Evolutionary conservation across 2,113 vertebrate species (phyloP).

Genomic region (Crocuta crocuta): DNA sequence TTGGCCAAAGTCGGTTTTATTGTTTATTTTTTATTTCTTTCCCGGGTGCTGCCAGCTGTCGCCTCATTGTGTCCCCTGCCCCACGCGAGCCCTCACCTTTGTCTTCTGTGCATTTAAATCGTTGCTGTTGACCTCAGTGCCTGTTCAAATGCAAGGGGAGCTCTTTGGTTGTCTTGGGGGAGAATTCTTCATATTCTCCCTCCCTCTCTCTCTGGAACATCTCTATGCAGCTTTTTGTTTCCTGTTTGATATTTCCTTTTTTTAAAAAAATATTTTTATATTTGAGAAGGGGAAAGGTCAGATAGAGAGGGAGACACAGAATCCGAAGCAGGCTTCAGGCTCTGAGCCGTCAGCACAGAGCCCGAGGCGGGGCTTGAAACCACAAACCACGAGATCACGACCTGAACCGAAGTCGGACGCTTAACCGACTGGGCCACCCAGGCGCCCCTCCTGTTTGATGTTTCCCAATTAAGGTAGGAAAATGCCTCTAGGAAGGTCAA

Average conservation of each 20-base stretch:
- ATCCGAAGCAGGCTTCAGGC: no score
- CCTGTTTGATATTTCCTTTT: no score
- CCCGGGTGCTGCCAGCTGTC: not conserved
- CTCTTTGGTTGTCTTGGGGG: not conserved
- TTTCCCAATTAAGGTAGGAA: not conserved
- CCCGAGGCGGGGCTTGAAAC: no score
- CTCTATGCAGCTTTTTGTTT: not conserved
- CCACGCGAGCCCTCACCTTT: not conserved
- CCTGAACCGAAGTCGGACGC: no score
- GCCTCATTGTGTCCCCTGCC: accelerated
- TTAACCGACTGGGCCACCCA: no score
- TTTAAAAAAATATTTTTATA: no score
- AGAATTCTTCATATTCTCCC: not conserved
- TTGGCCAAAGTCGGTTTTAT: not conserved
- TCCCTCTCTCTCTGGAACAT: not conserved
- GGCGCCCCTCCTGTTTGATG: not conserved
- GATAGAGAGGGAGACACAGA: no score
- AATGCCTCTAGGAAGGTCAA: not conserved
- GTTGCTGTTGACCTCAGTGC: not conserved
- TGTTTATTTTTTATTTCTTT: not conserved
- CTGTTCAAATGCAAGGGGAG: not conserved
- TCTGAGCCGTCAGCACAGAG: no score
- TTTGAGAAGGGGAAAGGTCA: no score
- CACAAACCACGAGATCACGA: no score
- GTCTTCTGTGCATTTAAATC: not conserved